A percentile compares a stretch with the other conserved stretches of the same genome.
These are phyloP conservation scores for Cyrtorhinus lividipennis DNA, from an alignment of 1,140 invertebrate genomes.

Conservation along the genomic window DNA sequence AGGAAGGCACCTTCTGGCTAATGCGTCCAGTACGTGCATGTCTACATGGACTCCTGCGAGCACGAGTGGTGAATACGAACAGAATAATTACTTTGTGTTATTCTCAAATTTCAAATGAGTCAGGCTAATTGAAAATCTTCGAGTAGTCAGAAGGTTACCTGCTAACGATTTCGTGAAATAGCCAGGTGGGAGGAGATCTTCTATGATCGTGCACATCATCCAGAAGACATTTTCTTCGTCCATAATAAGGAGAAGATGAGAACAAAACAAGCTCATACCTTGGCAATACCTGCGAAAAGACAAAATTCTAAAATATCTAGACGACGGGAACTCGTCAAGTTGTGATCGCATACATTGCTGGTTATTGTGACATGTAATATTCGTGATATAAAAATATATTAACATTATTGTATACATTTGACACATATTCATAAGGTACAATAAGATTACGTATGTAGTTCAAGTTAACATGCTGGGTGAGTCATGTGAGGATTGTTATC, in stretches of 20 bases:
- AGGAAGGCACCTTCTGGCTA: conserved; percentile 79
- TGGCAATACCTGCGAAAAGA: conserved; percentile 63
- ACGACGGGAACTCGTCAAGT: background rate
- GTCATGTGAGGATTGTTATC: too few relatives aligned
- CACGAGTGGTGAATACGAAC: background rate
- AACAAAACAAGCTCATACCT: conserved; percentile 90
- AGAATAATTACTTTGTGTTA: background rate
- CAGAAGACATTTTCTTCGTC: conserved; percentile 99
- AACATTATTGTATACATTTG: too few relatives aligned
- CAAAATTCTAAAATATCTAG: conserved; percentile 1
- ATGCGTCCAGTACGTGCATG: conserved; percentile 78
- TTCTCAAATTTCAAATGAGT: too few relatives aligned
- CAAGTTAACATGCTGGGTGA: too few relatives aligned
- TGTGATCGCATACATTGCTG: too few relatives aligned
- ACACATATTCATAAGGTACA: too few relatives aligned
- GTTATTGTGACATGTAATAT: too few relatives aligned
- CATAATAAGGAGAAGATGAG: conserved; percentile 84
- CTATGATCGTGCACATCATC: conserved; percentile 96
- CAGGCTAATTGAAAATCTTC: too few relatives aligned
- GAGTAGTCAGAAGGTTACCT: conserved; percentile 44
- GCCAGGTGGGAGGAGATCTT: conserved; percentile 91
- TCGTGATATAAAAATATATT: too few relatives aligned
- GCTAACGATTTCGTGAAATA: conserved; percentile 93
- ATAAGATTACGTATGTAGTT: too few relatives aligned
- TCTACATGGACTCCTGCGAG: conserved; percentile 71